Evolutionary conservation across 2,113 vertebrate species (phyloP), one percentile per base, ranked within the genome.

Genomic region (Sminthopsis crassicaudata): DNA sequence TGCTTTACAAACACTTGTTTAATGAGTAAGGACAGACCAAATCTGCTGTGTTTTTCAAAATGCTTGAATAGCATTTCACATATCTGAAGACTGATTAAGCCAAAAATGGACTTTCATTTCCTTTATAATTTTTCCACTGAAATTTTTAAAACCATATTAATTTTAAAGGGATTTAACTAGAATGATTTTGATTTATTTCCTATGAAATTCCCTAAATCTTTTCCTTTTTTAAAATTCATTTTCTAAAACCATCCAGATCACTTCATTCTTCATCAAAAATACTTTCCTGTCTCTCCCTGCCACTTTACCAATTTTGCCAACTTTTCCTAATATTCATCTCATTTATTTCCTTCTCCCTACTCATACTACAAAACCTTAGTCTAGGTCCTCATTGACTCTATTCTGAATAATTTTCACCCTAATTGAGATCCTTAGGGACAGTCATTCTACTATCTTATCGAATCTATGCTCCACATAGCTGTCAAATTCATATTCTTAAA

Each of bases 21-120:
- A 93, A 53, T 93, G 91, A 94, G 92, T 84, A 88, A 24, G 19
- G 9, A 91, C 6, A 94, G 52, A 84, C 23, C 91, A 96, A 88
- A 55, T 46, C 57, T 96, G 60, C 48, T 96, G 57, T 84, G 60
- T 52, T 51, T 16, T 90, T 90, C 93, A 96, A 94, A 23, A 25
- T 8, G 92, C 57, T 88, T 57, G 91, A 92, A 36, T 96, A 36
- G 54, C 10, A 93, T 95, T 92, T 95, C 46, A 94, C 55, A n/a
- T 46, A 48, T 89, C 53, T 93, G 30, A 10, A 94, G 48, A 11
- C 53, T 88, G n/a, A 95, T 54, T 95, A 92, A 92, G 91, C 54
- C 8, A 46, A 96, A 53, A 94, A 92, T 89, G 25, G 27, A 60
- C 67, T 95, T 94, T 67, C 48, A 76, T 94, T 96, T 27, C 96